Evolutionary conservation across 2,888 invertebrate genomes (phyloP).

Genomic region (Chymomyza fuscimana): DNA sequence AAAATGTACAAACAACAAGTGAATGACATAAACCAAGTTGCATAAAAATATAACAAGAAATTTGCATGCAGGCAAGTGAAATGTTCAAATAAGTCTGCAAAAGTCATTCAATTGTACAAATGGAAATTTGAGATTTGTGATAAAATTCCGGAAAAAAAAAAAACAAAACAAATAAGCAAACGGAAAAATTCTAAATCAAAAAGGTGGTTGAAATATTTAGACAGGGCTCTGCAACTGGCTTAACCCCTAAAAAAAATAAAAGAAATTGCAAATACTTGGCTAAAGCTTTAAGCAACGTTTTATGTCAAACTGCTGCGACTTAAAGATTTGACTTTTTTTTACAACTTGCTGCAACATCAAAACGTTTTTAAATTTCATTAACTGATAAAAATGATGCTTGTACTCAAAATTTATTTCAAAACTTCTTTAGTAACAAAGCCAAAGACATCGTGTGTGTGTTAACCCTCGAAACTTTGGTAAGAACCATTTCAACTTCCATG

Average conservation of each 20-base stretch:
- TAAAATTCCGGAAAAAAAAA: slow-evolving; percentile 37
- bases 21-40: background rate
- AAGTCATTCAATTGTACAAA: slow-evolving; percentile 59
- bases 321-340: background rate
- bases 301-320: background rate
- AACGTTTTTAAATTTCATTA: slow-evolving; percentile 64
- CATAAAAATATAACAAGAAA: slow-evolving; percentile 21
- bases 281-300: background rate
- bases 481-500: slow-evolving; percentile 29
- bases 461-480: slow-evolving; percentile 33
- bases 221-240: background rate
- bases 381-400: slow-evolving; percentile 48
- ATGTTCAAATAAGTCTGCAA: slow-evolving; percentile 50
- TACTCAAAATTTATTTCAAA: slow-evolving; percentile 59
- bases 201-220: background rate
- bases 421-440: slow-evolving; percentile 39
- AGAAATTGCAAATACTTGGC: background rate
- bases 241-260: background rate
- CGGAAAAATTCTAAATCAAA: background rate
- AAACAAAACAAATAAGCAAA: background rate
- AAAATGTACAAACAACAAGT: slow-evolving; percentile 40
- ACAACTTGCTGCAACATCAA: slow-evolving; percentile 2
- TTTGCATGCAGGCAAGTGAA: slow-evolving; percentile 54
- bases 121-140: slow-evolving; percentile 55
- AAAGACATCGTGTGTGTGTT: background rate